Evolutionary conservation across 2,888 invertebrate species (phyloP), one percentile per base, ranked within the genome.

Genomic region (Acanthoscelides obtectus): DNA sequence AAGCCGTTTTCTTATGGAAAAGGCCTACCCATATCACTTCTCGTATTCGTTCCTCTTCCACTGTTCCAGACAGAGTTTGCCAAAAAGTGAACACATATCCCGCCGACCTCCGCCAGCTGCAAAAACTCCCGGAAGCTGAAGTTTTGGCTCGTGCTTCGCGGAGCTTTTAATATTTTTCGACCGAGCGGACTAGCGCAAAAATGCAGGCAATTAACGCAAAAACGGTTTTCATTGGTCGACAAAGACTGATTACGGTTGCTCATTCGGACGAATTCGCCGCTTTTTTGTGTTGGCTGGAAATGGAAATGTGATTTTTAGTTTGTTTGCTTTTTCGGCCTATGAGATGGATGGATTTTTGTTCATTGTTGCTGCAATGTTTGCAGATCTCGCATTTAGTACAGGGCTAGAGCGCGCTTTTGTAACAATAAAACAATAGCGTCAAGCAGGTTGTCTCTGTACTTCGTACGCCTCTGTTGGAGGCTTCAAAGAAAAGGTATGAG

Each of bases 311-410:
- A 45, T 45, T 45, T 45, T 70, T 67, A 67, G 67, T 68, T 67
- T 64, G 70, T 22, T 20, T 67, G 68, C 67, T 67, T 69, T 66
- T 66, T 71, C 27, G 27, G 71, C 21, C 69, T 69, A 45, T 45
- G 45, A 6, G 25, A 25, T 25, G 25, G n/a, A n/a, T n/a, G n/a
- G n/a, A n/a, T n/a, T n/a, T n/a, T n/a, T n/a, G n/a, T n/a, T n/a
- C n/a, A n/a, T n/a, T n/a, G n/a, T n/a, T n/a, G n/a, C n/a, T n/a
- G n/a, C n/a, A n/a, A n/a, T n/a, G n/a, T n/a, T n/a, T n/a, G n/a
- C n/a, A n/a, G n/a, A n/a, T n/a, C n/a, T n/a, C n/a, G n/a, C n/a
- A n/a, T n/a, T n/a, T n/a, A n/a, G n/a, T n/a, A n/a, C n/a, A n/a
- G n/a, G n/a, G n/a, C n/a, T n/a, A n/a, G n/a, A n/a, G n/a, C n/a